Percentiles rank a stretch among this genome's conserved stretches.
These are phyloP conservation scores for Cephus rjabovi DNA, from an alignment of 2,888 invertebrate species.

Conservation along the genomic window DNA sequence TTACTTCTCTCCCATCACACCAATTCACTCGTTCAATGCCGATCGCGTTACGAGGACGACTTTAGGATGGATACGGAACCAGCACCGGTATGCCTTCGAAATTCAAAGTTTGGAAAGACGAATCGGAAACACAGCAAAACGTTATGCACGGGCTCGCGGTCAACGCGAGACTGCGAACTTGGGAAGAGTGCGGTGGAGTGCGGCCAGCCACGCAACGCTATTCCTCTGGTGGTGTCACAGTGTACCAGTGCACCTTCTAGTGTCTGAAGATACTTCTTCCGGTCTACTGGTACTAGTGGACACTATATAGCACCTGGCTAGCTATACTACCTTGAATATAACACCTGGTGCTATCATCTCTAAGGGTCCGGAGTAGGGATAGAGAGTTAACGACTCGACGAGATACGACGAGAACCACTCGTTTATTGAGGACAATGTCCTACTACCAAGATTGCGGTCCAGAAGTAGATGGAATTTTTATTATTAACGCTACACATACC, in stretches of 20 bases:
- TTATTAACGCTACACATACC: no score
- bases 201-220: neutral
- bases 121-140: neutral
- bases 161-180: conserved; percentile 7
- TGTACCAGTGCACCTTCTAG: neutral
- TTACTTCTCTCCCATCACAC: neutral
- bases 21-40: neutral
- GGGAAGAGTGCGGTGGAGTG: neutral
- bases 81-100: neutral
- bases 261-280: neutral
- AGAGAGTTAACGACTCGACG: neutral
- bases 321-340: neutral
- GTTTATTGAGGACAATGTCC: conserved; percentile 26
- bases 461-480: neutral
- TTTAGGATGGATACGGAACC: neutral
- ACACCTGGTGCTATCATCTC: neutral
- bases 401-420: neutral
- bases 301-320: neutral
- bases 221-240: neutral
- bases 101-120: neutral
- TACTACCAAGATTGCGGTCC: conserved; percentile 12
- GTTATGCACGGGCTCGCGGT: neutral
- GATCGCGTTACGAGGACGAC: neutral
- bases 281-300: neutral
- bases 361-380: neutral